Percentiles rank a stretch among this genome's conserved stretches.
phyloP scores from a whole-genome alignment of 2,888 invertebrate species.

The Torymus texanus region DNA sequence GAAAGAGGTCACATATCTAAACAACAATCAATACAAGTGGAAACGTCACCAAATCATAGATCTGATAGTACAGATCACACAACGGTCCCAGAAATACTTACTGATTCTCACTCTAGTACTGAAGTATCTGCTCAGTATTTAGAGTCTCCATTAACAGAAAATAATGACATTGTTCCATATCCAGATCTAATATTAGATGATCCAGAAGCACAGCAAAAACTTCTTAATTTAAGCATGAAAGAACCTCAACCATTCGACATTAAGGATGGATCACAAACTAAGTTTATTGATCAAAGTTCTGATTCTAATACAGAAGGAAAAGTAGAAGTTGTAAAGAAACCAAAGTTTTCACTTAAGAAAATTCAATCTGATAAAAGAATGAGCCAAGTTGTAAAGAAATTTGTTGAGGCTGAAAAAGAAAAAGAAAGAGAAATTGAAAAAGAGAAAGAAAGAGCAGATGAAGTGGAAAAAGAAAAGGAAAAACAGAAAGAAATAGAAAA shows the following conservation, averaged over 20 bases:
- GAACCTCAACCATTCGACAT: conserved; percentile 36
- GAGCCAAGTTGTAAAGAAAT: conserved; percentile 52
- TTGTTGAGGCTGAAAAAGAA: conserved; percentile 65
- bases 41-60: conserved; percentile 68
- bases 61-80: conserved; percentile 72
- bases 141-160: conserved; percentile 72
- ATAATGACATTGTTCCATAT: conserved; percentile 67
- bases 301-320: conserved; percentile 51
- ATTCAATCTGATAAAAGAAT: conserved; percentile 55
- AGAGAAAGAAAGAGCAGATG: conserved; percentile 61
- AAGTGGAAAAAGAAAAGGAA: conserved; percentile 46
- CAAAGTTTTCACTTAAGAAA: conserved; percentile 51
- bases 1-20: conserved; percentile 63
- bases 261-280: conserved; percentile 65
- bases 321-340: conserved; percentile 16
- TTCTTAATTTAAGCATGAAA: conserved; percentile 17
- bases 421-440: conserved; percentile 67
- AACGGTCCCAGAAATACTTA: conserved; percentile 68
- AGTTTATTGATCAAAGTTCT: conserved; percentile 72
- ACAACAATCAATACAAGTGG: conserved; percentile 58
- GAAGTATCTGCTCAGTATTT: conserved; percentile 71
- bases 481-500: conserved; percentile 27
- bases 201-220: conserved; percentile 56
- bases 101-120: conserved; percentile 71
- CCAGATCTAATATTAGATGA: conserved; percentile 70